Evolutionary conservation across 1,140 invertebrate species (phyloP).

Genomic region (Polyergus mexicanus): DNA sequence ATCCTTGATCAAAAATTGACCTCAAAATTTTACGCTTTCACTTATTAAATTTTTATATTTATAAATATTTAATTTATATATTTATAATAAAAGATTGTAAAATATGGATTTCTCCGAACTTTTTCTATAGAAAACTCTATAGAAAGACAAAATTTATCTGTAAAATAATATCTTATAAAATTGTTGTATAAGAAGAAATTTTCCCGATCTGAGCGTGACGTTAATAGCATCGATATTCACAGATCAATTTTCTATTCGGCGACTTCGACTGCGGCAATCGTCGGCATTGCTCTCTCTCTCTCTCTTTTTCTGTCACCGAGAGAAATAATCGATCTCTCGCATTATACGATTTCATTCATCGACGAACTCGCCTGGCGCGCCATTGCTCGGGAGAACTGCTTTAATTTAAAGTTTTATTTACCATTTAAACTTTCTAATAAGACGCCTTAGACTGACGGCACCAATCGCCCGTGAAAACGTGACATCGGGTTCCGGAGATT

Average conservation of each 20-base stretch:
- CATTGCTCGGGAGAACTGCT: constrained; percentile 15
- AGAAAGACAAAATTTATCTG: background rate
- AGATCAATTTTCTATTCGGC: background rate
- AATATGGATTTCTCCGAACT: background rate
- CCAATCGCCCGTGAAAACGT: constrained; percentile 52
- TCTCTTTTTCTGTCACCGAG: background rate
- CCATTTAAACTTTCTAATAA: constrained; percentile 65
- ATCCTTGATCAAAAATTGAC: constrained; percentile 27
- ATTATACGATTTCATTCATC: constrained; percentile 59
- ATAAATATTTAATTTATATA: background rate
- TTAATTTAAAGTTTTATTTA: constrained; percentile 66
- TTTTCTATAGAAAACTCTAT: background rate
- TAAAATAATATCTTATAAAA: background rate
- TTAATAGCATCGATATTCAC: background rate
- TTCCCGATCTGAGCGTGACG: background rate
- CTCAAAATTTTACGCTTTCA: too few species aligned
- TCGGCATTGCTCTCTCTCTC: background rate
- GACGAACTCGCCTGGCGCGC: background rate
- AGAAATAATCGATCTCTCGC: constrained; percentile 49
- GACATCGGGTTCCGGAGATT: constrained; percentile 15
- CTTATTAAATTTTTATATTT: background rate
- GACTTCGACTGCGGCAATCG: background rate
- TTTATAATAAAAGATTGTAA: background rate
- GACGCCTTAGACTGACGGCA: constrained; percentile 33
- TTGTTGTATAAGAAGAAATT: background rate